A percentile compares a stretch with the other conserved stretches of the same genome.
These are phyloP conservation scores for Erebia aethiops DNA, from an alignment of 2,888 invertebrate species.

Conservation along the genomic window DNA sequence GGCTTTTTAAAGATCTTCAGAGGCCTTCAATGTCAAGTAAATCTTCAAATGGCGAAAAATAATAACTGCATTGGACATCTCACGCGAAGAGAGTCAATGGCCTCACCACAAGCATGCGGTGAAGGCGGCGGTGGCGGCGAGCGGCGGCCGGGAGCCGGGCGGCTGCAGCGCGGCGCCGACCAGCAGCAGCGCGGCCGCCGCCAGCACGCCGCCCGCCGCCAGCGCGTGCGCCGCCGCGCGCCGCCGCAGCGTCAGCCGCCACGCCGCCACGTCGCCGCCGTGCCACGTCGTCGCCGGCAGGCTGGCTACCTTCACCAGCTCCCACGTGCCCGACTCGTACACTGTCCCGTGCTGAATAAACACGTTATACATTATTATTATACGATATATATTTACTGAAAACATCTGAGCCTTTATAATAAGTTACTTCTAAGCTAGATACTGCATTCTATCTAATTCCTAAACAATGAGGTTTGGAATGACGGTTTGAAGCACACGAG, in stretches of 20 bases:
- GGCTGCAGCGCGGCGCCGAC: slow-evolving; percentile 55
- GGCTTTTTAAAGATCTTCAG: too few relatives aligned
- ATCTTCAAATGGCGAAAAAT: too few relatives aligned
- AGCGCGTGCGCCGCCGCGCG: slow-evolving; percentile 59
- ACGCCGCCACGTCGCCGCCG: slow-evolving; percentile 42
- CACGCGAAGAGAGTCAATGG: slow-evolving; percentile 24
- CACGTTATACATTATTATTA: neutral
- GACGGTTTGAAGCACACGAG: too few relatives aligned
- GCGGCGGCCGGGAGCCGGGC: slow-evolving; percentile 54
- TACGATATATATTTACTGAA: too few relatives aligned
- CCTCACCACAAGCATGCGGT: slow-evolving; percentile 61
- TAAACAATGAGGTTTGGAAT: too few relatives aligned
- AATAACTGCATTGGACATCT: too few relatives aligned
- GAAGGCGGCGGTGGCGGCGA: slow-evolving; percentile 64
- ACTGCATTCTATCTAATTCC: too few relatives aligned
- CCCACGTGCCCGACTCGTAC: slow-evolving; percentile 66
- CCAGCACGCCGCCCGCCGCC: slow-evolving; percentile 51
- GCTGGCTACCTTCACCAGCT: slow-evolving; percentile 50
- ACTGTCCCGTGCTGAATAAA: slow-evolving; percentile 43
- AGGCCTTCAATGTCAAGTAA: too few relatives aligned
- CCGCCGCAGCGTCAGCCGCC: slow-evolving; percentile 53
- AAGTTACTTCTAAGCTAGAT: too few relatives aligned
- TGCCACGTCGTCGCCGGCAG: slow-evolving; percentile 39
- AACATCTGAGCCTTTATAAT: too few relatives aligned
- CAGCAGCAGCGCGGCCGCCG: slow-evolving; percentile 53